Evolutionary conservation across 2,113 vertebrate genomes (phyloP).

Genomic region (Sylvietta virens): DNA sequence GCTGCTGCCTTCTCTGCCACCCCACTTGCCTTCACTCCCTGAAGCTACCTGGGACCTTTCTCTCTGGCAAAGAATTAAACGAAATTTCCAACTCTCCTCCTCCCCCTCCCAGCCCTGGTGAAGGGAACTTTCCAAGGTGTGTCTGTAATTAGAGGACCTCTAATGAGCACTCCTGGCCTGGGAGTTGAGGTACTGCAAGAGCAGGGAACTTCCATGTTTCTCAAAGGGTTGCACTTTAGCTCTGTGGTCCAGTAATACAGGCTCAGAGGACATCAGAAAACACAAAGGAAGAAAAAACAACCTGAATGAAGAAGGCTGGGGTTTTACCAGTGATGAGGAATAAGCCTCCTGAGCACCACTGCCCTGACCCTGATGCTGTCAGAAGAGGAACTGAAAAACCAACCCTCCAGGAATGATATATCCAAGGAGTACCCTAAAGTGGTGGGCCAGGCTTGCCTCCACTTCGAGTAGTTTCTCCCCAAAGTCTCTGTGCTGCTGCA

Average conservation of each 20-base stretch:
- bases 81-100: background rate
- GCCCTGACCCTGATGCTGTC: background rate
- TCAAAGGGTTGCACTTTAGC: background rate
- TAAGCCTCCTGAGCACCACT: background rate
- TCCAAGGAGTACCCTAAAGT: background rate
- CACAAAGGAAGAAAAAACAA: background rate
- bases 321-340: background rate
- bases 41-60: background rate
- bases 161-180: background rate
- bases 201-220: background rate
- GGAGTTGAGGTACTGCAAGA: rapidly evolving
- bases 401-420: background rate
- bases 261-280: background rate
- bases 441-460: background rate
- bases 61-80: background rate
- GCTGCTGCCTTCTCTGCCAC: background rate
- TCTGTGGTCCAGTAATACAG: rapidly evolving
- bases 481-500: background rate
- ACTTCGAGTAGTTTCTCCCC: background rate
- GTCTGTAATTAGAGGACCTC: background rate
- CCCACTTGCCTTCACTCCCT: background rate
- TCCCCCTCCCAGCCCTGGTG: background rate
- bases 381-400: background rate
- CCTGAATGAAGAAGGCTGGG: background rate
- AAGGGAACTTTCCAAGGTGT: constrained; percentile 45